phyloP scores from a whole-genome alignment of 2,888 invertebrate genomes.

The Plusia festucae region DNA sequence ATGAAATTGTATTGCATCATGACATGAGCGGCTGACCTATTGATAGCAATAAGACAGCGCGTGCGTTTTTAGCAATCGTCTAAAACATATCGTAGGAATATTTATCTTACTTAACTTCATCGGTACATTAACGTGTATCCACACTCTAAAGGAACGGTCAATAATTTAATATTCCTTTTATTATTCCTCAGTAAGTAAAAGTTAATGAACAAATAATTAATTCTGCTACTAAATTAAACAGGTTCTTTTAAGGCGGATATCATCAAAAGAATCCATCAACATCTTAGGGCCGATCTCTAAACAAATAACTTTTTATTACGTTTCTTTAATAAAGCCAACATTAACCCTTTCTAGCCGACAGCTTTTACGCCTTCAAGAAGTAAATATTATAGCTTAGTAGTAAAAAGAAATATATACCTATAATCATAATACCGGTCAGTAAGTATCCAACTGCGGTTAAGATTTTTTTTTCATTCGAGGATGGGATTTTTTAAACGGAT shows the following conservation, averaged over 20 bases:
- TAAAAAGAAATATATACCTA: neutral
- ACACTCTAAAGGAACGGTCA: neutral
- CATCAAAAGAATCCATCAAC: conserved; percentile 1
- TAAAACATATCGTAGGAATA: too few species aligned
- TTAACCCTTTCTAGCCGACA: neutral
- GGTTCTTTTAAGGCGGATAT: neutral
- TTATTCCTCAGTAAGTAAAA: neutral
- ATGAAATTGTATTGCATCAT: too few species aligned
- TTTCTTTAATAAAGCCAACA: neutral
- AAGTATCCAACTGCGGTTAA: neutral
- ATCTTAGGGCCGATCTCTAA: neutral
- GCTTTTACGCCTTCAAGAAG: neutral
- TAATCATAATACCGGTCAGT: neutral
- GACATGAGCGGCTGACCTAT: too few species aligned
- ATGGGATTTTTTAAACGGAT: too few species aligned
- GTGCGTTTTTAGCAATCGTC: too few species aligned
- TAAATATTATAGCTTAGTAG: neutral
- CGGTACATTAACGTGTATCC: neutral
- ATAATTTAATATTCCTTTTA: neutral
- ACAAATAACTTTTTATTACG: conserved; percentile 5
- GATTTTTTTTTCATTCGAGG: neutral
- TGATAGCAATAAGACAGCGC: too few species aligned
- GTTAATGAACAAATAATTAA: conserved; percentile 6
- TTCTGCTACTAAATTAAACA: neutral
- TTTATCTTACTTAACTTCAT: neutral